Evolutionary conservation across 1,140 invertebrate species (phyloP).

Genomic region (Cydia amplana): DNA sequence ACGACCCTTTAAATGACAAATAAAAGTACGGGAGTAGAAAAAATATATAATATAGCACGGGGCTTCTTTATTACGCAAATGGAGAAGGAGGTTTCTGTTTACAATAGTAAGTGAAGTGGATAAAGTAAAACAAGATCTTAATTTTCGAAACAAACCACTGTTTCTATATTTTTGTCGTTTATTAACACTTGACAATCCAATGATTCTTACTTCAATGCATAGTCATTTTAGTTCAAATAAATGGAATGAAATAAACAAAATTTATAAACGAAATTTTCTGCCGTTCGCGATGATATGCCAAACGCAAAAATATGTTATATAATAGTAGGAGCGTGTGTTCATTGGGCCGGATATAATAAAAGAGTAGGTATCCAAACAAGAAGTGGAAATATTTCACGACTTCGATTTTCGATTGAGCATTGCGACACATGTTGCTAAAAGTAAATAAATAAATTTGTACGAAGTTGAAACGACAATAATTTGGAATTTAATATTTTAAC

Average conservation of each 20-base stretch:
- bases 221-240: not conserved
- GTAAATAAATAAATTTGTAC: too few species aligned
- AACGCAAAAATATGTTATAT: not conserved
- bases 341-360: not conserved
- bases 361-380: slow-evolving; percentile 18
- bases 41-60: not conserved
- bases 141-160: too few species aligned
- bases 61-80: too few species aligned
- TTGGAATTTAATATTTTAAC: too few species aligned
- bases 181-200: not conserved
- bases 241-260: not conserved
- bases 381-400: not conserved
- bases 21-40: too few species aligned
- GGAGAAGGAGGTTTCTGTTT: too few species aligned
- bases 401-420: not conserved
- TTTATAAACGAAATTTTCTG: not conserved
- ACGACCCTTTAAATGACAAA: too few species aligned
- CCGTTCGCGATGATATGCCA: not conserved
- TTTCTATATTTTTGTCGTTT: too few species aligned
- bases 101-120: too few species aligned
- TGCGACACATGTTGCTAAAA: not conserved
- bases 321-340: not conserved
- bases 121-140: too few species aligned
- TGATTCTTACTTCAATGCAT: not conserved
- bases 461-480: too few species aligned